phyloP scores from a whole-genome alignment of 2,113 vertebrate genomes.

The Nothoprocta perdicaria region DNA sequence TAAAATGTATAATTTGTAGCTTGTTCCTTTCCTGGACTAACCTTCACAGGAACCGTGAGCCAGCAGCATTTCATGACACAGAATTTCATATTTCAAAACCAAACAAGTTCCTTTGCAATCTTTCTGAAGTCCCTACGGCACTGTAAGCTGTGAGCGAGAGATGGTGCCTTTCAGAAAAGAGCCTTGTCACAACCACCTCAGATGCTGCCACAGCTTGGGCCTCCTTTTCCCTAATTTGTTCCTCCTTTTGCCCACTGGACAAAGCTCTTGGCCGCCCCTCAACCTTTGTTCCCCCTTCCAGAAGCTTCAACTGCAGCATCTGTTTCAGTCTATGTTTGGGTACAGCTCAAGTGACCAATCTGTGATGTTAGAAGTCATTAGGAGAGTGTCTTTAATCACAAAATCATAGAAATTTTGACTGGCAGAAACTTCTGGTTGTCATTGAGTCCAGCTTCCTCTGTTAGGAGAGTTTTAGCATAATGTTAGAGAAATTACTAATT shows the following conservation, averaged over 20 bases:
- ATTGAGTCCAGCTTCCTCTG: not conserved
- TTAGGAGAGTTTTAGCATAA: not conserved
- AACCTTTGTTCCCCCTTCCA: not conserved
- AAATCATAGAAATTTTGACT: not conserved
- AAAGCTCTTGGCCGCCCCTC: not conserved
- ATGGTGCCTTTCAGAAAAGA: not conserved
- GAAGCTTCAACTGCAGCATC: not conserved
- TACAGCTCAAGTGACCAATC: not conserved
- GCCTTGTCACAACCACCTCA: not conserved
- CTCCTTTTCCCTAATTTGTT: not conserved
- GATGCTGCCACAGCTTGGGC: not conserved
- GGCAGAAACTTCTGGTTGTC: not conserved
- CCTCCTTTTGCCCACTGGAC: too few relatives aligned
- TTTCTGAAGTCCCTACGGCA: not conserved
- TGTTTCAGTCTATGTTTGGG: not conserved
- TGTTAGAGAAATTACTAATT: not conserved
- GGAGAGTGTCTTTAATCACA: not conserved
- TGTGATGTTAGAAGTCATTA: not conserved
- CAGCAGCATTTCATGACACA: not conserved
- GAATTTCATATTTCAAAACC: not conserved
- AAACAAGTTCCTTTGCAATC: not conserved
- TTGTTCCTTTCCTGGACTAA: not conserved
- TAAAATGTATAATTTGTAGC: not conserved
- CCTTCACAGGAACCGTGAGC: not conserved
- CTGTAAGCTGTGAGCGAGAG: rapidly evolving